A percentile compares a stretch with the other conserved stretches of the same genome.
phyloP scores from a whole-genome alignment of 1,140 invertebrate species.

The Saccostrea glomerata region DNA sequence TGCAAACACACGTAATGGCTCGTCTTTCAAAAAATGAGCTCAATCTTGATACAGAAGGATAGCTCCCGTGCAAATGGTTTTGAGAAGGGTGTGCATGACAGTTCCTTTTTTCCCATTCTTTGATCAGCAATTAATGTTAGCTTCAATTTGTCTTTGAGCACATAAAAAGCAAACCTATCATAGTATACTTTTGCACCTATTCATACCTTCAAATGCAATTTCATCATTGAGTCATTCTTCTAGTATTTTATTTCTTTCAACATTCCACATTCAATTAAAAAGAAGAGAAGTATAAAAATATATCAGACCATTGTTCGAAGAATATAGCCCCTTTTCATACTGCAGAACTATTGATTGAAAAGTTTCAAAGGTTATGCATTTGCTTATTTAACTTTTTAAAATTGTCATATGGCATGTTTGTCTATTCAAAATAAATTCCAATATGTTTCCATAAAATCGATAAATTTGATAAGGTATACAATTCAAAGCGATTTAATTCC shows the following conservation, averaged over 20 bases:
- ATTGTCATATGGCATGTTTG: constrained; percentile 1
- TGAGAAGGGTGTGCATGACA: constrained; percentile 14
- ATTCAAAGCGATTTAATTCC: constrained; percentile 21
- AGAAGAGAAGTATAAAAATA: neutral
- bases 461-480: neutral
- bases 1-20: no score
- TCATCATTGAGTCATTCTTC: neutral
- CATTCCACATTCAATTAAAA: neutral
- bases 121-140: constrained; percentile 31
- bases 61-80: neutral
- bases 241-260: constrained; percentile 6
- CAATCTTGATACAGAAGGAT: neutral
- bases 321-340: neutral
- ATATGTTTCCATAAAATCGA: neutral
- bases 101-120: constrained; percentile 15
- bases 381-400: constrained; percentile 7
- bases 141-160: constrained; percentile 17
- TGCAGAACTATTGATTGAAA: neutral
- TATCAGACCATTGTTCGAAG: neutral
- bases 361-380: neutral
- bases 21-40: neutral
- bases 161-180: constrained; percentile 12
- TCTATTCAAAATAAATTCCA: constrained; percentile 12
- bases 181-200: neutral
- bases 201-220: neutral